phyloP scores from a whole-genome alignment of 2,797 vertebrate species.

The Helostoma temminkii region DNA sequence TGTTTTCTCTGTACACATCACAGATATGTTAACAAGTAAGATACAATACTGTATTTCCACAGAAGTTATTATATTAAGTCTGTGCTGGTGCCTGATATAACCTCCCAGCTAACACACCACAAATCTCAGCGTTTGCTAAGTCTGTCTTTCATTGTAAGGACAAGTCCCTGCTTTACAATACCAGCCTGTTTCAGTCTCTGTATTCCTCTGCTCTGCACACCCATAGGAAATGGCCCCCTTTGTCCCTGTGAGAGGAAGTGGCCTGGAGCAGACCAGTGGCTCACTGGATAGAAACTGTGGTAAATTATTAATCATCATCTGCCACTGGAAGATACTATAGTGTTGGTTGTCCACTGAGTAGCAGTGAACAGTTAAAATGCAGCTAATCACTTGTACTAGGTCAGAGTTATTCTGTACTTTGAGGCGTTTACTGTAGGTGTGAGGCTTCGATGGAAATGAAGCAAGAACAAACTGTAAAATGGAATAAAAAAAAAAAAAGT shows the following conservation, averaged over 20 bases:
- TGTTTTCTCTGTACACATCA: neutral
- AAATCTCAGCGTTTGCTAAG: conserved; percentile 40
- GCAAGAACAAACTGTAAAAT: neutral
- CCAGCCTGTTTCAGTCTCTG: conserved; percentile 55
- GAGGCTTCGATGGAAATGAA: neutral
- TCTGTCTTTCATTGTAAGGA: conserved; percentile 52
- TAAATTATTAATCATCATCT: conserved; percentile 79
- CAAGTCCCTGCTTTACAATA: conserved; percentile 67
- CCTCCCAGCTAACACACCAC: conserved; percentile 41
- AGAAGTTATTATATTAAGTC: conserved; percentile 14
- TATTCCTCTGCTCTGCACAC: conserved; percentile 31
- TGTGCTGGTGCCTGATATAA: conserved; percentile 28
- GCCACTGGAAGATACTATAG: conserved; percentile 57
- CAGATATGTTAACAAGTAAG: conserved; percentile 1
- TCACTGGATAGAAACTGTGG: conserved; percentile 53
- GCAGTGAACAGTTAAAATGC: conserved; percentile 48
- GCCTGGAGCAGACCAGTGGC: conserved; percentile 63
- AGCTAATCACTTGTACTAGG: conserved; percentile 24
- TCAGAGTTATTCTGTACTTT: neutral
- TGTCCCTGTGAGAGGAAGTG: conserved; percentile 81
- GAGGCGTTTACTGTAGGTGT: neutral
- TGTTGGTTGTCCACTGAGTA: conserved; percentile 25
- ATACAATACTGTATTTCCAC: neutral
- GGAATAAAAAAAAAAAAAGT: too few species aligned
- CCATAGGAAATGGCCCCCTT: conserved; percentile 78